These are phyloP conservation scores for Anastatus disparis DNA, from an alignment of 1,140 invertebrate genomes.

Conservation along the genomic window DNA sequence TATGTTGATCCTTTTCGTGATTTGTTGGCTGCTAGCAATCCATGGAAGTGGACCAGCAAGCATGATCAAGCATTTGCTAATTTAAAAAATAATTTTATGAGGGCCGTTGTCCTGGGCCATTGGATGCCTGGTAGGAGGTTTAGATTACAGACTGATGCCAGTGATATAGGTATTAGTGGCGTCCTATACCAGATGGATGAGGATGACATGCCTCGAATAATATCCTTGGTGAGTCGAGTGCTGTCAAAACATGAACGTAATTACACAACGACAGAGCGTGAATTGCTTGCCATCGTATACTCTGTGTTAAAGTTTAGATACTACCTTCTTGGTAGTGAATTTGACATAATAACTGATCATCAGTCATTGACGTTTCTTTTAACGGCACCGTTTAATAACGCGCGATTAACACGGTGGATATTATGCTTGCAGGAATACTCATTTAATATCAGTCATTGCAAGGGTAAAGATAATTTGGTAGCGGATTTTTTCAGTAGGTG, in stretches of 20 bases:
- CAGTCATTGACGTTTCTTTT: conserved; percentile 56
- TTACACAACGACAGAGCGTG: conserved; percentile 58
- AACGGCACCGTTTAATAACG: not conserved
- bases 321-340: conserved; percentile 50
- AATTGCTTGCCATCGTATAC: conserved; percentile 59
- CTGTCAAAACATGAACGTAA: conserved; percentile 50
- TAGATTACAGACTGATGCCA: not conserved
- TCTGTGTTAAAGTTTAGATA: conserved; percentile 52
- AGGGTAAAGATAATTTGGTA: conserved; percentile 45
- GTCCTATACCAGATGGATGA: not conserved
- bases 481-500: conserved; percentile 39
- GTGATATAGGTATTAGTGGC: conserved; percentile 38
- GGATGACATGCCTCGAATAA: not conserved
- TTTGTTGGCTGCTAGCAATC: not conserved
- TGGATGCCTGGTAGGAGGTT: not conserved
- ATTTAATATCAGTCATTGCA: conserved; percentile 42
- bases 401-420: conserved; percentile 40
- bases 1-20: not conserved
- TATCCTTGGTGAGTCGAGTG: not conserved
- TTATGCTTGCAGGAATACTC: conserved; percentile 45
- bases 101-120: not conserved
- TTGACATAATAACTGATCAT: conserved; percentile 62
- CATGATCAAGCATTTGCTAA: not conserved
- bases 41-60: not conserved
- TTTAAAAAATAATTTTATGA: not conserved